Evolutionary conservation across 1,140 invertebrate species (phyloP), one percentile per base, ranked within the genome.

Genomic region (Bombus ignitus): DNA sequence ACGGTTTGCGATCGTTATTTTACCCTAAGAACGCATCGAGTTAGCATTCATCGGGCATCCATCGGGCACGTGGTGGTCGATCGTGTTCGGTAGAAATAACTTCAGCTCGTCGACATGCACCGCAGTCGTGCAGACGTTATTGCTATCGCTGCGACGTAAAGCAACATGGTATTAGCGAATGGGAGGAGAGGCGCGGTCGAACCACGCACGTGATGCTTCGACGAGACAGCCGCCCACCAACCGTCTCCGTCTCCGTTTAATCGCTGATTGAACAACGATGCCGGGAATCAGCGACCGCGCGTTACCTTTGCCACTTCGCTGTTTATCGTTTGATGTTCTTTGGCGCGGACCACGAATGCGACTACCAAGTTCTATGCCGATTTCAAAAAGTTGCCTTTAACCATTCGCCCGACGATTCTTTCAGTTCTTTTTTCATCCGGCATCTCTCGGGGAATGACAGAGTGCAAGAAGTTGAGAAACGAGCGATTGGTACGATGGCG

Each of bases 41-140:
- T 25, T 57, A 9, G 9, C 82, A 71, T 32, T 28, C 44, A 15
- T 44, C 73, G 71, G 83, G 47, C 84, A 90, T 86, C 42, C 89
- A 76, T 70, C 66, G 74, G 92, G 90, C 92, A 93, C 92, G 93
- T 94, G 94, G 91, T 83, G 86, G 87, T 53, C 87, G 6, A 25
- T 71, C 15, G 65, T 25, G 57, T 8, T 37, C 65, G 79, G 65
- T 89, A 44, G 87, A 89, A 89, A 89, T 89, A 89, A 42, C 76
- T 87, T 39, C 47, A 53, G 44, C 77, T 65, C 53, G 66, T 53
- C 32, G 28, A 13, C 47, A 62, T 66, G 68, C 42, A n/a, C 59
- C 9, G 47, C 6, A 8, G 5, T 53, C 37, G 39, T 6, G 39
- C 25, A 15, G 25, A 39, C 78, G 44, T 8, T 37, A 28, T 59